phyloP scores from a whole-genome alignment of 2,113 vertebrate species.

The Mola mola region DNA sequence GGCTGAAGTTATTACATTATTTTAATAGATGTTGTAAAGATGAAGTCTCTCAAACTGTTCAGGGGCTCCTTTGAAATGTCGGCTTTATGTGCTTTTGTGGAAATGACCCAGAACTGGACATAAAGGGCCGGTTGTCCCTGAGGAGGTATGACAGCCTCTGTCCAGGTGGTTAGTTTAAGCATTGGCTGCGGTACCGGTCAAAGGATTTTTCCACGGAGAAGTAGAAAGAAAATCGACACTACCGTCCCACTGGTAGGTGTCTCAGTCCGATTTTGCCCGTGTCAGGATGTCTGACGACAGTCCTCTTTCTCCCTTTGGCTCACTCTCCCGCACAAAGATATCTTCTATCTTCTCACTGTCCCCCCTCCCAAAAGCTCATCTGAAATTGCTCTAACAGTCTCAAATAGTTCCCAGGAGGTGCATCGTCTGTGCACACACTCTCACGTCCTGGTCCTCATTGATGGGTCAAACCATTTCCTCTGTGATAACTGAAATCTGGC shows the following conservation, averaged over 20 bases:
- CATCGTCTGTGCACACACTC: slow-evolving; percentile 48
- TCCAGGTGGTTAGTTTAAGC: slow-evolving; percentile 50
- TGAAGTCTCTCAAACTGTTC: no score
- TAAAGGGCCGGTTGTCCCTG: slow-evolving; percentile 8
- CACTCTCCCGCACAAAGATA: slow-evolving; percentile 27
- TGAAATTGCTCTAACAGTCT: slow-evolving; percentile 69
- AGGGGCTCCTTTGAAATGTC: no score
- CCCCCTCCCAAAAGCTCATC: slow-evolving; percentile 58
- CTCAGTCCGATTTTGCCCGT: slow-evolving; percentile 61
- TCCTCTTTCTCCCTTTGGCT: slow-evolving; percentile 51
- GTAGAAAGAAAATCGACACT: slow-evolving; percentile 48
- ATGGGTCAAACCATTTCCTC: no score
- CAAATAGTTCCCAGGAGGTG: slow-evolving; percentile 71
- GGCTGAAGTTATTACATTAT: no score
- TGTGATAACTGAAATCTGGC: slow-evolving; percentile 30
- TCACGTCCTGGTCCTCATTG: slow-evolving; percentile 35
- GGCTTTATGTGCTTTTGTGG: not conserved
- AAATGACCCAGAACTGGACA: no score
- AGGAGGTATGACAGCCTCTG: slow-evolving; percentile 40
- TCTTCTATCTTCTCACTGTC: slow-evolving; percentile 37
- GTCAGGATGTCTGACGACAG: slow-evolving; percentile 66
- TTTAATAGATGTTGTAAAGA: no score
- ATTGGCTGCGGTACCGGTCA: slow-evolving; percentile 30
- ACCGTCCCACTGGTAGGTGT: slow-evolving; percentile 58
- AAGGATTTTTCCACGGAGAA: slow-evolving; percentile 33